phyloP scores from a whole-genome alignment of 1,140 invertebrate species.

The Neodiprion virginianus region DNA sequence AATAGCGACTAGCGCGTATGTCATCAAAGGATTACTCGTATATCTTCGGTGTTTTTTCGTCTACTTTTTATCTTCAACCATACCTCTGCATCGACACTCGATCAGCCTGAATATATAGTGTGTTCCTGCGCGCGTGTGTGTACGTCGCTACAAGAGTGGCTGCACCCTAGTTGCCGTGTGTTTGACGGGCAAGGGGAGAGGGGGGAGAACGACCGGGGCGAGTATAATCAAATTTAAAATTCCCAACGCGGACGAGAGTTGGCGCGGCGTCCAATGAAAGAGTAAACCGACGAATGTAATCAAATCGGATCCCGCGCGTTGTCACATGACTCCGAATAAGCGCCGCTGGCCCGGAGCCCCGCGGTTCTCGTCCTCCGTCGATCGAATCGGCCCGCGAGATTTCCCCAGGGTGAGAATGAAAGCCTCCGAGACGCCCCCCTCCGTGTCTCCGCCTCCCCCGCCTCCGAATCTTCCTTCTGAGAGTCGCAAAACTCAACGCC shows the following conservation, averaged over 20 bases:
- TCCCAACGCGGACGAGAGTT: slow-evolving; percentile 50
- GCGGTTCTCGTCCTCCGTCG: not conserved
- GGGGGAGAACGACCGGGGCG: slow-evolving; percentile 27
- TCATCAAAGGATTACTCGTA: too few relatives aligned
- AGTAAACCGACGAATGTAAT: slow-evolving; percentile 54
- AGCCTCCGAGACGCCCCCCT: not conserved
- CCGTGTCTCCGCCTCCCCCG: not conserved
- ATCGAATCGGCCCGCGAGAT: slow-evolving; percentile 37
- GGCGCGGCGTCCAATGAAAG: slow-evolving; percentile 48
- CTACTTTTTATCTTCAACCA: too few relatives aligned
- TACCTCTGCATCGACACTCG: slow-evolving; percentile 9
- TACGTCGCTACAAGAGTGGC: too few relatives aligned
- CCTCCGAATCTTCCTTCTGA: not conserved
- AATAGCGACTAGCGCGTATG: too few relatives aligned
- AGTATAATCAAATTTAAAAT: slow-evolving; percentile 56
- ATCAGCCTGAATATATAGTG: slow-evolving; percentile 22
- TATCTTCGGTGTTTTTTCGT: too few relatives aligned
- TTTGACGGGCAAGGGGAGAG: slow-evolving; percentile 9
- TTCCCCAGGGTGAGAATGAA: slow-evolving; percentile 45
- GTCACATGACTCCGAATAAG: slow-evolving; percentile 57
- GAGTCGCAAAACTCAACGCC: not conserved
- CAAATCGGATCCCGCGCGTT: slow-evolving; percentile 47
- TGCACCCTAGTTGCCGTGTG: too few relatives aligned
- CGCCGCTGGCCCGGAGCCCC: slow-evolving; percentile 31
- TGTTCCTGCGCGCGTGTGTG: too few relatives aligned